Evolutionary conservation across 2,888 invertebrate species (phyloP).

Genomic region (Steinernema hermaphroditum): DNA sequence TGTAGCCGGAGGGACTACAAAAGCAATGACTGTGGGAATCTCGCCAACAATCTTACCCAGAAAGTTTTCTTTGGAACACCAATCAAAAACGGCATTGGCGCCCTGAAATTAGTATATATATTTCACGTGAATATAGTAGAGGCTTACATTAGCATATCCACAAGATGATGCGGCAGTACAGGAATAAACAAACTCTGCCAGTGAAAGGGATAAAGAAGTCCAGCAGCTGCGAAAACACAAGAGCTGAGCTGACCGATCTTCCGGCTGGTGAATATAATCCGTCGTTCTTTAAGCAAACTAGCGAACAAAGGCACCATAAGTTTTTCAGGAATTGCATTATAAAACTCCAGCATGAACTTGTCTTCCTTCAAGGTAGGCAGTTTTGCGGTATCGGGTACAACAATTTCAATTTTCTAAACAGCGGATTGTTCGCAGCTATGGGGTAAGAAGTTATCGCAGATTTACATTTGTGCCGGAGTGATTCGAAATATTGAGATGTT

Average conservation of each 20-base stretch:
- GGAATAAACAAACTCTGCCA: slow-evolving; percentile 99
- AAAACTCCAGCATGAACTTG: slow-evolving; percentile 93
- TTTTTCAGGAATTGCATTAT: slow-evolving; percentile 89
- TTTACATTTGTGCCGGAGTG: slow-evolving; percentile 38
- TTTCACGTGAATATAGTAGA: slow-evolving; percentile 16
- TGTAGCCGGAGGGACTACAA: slow-evolving; percentile 27
- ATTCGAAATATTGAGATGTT: slow-evolving; percentile 37
- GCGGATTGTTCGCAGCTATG: slow-evolving; percentile 64
- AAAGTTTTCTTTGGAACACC: slow-evolving; percentile 86
- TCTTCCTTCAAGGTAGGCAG: slow-evolving; percentile 93
- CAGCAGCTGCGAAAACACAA: slow-evolving; percentile 82
- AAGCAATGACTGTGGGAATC: slow-evolving; percentile 23
- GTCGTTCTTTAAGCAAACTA: slow-evolving; percentile 86
- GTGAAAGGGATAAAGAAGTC: slow-evolving; percentile 93
- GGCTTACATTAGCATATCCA: slow-evolving; percentile 72
- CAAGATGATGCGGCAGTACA: slow-evolving; percentile 83
- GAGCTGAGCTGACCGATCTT: slow-evolving; percentile 87
- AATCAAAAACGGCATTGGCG: slow-evolving; percentile 96
- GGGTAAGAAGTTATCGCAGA: neutral
- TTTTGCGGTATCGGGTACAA: slow-evolving; percentile 79
- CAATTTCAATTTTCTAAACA: slow-evolving; percentile 79
- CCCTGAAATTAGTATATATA: slow-evolving; percentile 67
- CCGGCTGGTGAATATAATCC: slow-evolving; percentile 88
- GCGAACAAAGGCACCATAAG: slow-evolving; percentile 96
- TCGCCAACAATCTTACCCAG: slow-evolving; percentile 69